phyloP scores from a whole-genome alignment of 2,113 vertebrate species.

The Heterotilapia buettikoferi region DNA sequence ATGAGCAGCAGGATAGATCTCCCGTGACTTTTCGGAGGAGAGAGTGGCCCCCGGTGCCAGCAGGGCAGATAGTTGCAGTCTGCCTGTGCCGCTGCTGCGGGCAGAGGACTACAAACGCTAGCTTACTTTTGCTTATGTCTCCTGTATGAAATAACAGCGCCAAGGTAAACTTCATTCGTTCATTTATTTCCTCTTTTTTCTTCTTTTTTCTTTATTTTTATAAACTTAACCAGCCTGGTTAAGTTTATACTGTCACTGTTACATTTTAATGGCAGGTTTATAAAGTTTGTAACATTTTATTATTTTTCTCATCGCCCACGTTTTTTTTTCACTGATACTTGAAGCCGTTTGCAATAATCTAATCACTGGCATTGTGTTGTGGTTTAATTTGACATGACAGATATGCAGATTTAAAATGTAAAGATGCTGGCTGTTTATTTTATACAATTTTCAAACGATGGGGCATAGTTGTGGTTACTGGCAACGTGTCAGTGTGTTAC shows the following conservation, averaged over 20 bases:
- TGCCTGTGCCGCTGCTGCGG: background rate
- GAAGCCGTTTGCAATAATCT: background rate
- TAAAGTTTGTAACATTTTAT: background rate
- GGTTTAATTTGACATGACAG: background rate
- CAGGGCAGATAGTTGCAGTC: conserved; percentile 39
- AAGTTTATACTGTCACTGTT: background rate
- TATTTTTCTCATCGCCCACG: background rate
- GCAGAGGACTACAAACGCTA: background rate
- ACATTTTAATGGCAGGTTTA: background rate
- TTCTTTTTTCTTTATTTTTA: background rate
- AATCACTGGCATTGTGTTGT: background rate
- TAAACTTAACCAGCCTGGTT: background rate
- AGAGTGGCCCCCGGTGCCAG: conserved; percentile 49
- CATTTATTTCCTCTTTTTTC: background rate
- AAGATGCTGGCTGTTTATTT: background rate
- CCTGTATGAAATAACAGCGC: background rate
- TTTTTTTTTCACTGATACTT: background rate
- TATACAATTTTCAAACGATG: background rate
- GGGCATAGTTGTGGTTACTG: background rate
- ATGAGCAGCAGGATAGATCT: conserved; percentile 1
- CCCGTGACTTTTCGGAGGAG: conserved; percentile 35
- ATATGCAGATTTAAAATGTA: background rate
- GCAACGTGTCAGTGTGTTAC: background rate
- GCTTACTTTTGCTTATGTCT: conserved; percentile 7
- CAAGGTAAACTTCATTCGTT: conserved; percentile 11